phyloP scores from a whole-genome alignment of 2,113 vertebrate genomes.

The Cariama cristata region DNA sequence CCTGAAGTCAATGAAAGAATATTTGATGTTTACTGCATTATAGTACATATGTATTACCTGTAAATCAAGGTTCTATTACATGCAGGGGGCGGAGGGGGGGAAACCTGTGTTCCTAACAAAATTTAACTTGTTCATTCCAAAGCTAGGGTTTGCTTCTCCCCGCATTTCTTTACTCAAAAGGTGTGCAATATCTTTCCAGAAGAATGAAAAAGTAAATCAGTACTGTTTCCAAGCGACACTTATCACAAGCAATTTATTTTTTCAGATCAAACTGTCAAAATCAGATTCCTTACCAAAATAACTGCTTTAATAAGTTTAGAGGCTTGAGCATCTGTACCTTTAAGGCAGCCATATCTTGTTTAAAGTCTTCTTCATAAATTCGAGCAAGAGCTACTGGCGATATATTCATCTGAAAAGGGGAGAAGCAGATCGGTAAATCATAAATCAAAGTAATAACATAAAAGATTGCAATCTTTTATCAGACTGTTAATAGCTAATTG shows the following conservation, averaged over 20 bases:
- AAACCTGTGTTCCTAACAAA: not conserved
- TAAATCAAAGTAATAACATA: conserved; percentile 11
- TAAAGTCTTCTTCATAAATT: conserved; percentile 93
- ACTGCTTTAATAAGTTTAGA: not conserved
- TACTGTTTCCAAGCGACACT: not conserved
- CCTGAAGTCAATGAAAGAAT: not conserved
- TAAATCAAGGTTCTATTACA: not conserved
- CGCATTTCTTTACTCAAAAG: not conserved
- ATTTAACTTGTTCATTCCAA: not conserved
- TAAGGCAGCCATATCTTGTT: conserved; percentile 90
- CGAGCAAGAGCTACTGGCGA: conserved; percentile 82
- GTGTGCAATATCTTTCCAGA: not conserved
- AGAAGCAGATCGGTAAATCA: not conserved
- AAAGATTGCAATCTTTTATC: conserved; percentile 37
- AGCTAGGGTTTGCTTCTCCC: not conserved
- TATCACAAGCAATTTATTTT: not conserved
- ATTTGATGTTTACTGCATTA: not conserved
- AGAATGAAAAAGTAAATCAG: not conserved
- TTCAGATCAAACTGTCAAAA: not conserved
- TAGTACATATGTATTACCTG: not conserved
- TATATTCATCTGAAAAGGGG: conserved; percentile 80
- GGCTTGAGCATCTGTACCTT: conserved; percentile 78
- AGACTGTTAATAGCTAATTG: conserved; percentile 12
- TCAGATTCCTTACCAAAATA: not conserved
- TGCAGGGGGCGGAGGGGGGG: no score